phyloP scores from a whole-genome alignment of 2,888 invertebrate genomes.

The Cantharis rufa region DNA sequence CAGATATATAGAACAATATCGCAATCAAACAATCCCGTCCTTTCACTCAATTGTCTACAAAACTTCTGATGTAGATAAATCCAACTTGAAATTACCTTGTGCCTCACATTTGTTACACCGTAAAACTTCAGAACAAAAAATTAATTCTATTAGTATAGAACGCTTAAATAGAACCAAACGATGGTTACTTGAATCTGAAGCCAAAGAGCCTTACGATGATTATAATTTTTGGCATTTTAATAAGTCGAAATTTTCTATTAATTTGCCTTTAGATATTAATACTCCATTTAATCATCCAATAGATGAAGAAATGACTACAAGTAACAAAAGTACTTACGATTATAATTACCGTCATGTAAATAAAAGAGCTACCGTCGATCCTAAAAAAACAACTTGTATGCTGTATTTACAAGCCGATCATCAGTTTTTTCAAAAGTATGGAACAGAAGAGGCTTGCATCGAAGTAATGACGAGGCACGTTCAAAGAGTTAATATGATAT shows the following conservation, averaged over 20 bases:
- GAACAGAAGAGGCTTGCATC: constrained; percentile 91
- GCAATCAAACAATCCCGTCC: constrained; percentile 57
- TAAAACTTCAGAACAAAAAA: constrained; percentile 49
- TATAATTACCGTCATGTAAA: constrained; percentile 64
- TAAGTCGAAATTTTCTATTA: constrained; percentile 59
- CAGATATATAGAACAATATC: constrained; percentile 61
- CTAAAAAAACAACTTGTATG: constrained; percentile 91
- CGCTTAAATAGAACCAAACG: constrained; percentile 58
- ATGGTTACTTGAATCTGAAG: constrained; percentile 71
- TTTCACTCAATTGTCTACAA: constrained; percentile 87
- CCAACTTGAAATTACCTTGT: constrained; percentile 47
- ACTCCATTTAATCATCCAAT: constrained; percentile 48
- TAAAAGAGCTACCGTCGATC: constrained; percentile 75
- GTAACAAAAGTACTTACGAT: constrained; percentile 53
- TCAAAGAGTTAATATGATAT: constrained; percentile 88
- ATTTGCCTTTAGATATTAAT: constrained; percentile 50
- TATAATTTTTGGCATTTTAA: constrained; percentile 56
- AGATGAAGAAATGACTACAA: constrained; percentile 47
- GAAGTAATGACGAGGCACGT: constrained; percentile 95
- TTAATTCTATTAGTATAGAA: constrained; percentile 43
- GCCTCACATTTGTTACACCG: constrained; percentile 48
- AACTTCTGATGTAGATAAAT: constrained; percentile 73
- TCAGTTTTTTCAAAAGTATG: constrained; percentile 93
- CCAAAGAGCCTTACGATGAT: constrained; percentile 54
- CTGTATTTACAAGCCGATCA: constrained; percentile 96